Evolutionary conservation across 1,140 invertebrate genomes (phyloP), one percentile per base, ranked within the genome.

Genomic region (Bradynema listronoti): DNA sequence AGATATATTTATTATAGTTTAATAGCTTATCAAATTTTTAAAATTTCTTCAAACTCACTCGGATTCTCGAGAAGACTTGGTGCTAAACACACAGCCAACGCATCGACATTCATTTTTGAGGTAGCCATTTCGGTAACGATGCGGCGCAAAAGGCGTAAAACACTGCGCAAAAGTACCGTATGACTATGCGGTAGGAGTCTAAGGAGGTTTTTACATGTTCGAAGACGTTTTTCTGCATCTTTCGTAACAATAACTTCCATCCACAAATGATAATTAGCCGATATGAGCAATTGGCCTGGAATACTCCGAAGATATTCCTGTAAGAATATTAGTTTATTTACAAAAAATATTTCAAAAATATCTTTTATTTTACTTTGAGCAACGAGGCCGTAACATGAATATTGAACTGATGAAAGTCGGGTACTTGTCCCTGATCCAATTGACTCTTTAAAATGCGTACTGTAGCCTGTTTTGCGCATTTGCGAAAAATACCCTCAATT

Each of bases 301-400:
- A 69, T 69, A 25, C 51, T 47, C n/a, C 67, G 69, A 22, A 69
- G 45, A 42, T 69, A 69, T 4, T 69, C 67, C 65, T 66, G 29
- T 4, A 66, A 56, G 19, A 16, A n/a, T 27, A 22, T 47, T 47
- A 24, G 7, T 22, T 22, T 50, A n/a, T 5, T 29, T 50, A 30
- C 3, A 16, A 39, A 22, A 51, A 51, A 51, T 29, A 5, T 19
- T 2, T 2, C 24, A 51, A 2, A 50, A 51, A 64, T 32, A n/a
- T 0, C n/a, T n/a, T n/a, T n/a, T n/a, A n/a, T n/a, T n/a, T 50
- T 57, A 70, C 67, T 49, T 69, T 69, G 14, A 69, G 52, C 19
- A 69, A 43, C 0, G 67, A 69, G 25, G 67, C 67, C 36, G 65
- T 73, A 22, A 68, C 69, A 42, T 69, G 67, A 25, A 69, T 57